Conservation (phyloP, 1,140 invertebrate genomes). For the Atta texana region DNA sequence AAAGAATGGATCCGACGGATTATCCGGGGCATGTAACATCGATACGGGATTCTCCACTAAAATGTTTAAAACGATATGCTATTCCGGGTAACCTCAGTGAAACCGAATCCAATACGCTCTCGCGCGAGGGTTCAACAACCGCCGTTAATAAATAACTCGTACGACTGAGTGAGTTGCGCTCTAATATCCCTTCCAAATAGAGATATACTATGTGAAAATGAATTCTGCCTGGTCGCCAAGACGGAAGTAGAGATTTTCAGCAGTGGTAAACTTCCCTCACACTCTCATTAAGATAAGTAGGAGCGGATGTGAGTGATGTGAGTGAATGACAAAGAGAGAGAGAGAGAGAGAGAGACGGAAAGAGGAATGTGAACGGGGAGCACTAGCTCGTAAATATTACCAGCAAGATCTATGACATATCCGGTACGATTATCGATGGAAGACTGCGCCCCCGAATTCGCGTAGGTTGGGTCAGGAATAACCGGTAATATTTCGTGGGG, state of each 20-base stretch:
- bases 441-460: constrained; percentile 65
- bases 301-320: background rate
- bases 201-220: background rate
- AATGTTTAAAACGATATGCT: constrained; percentile 64
- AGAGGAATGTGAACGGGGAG: constrained; percentile 7
- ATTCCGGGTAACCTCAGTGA: constrained; percentile 56
- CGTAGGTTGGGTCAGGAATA: constrained; percentile 68
- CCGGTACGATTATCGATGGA: constrained; percentile 74
- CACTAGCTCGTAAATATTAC: constrained; percentile 71
- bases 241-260: constrained; percentile 14
- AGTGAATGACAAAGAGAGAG: background rate
- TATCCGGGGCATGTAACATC: constrained; percentile 56
- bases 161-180: constrained; percentile 9
- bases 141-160: constrained; percentile 56
- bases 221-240: constrained; percentile 8
- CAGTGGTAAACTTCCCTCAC: background rate
- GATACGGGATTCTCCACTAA: constrained; percentile 60
- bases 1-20: constrained; percentile 60
- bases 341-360: constrained; percentile 4
- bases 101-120: constrained; percentile 45
- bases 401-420: constrained; percentile 73
- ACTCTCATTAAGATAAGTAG: background rate
- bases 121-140: constrained; percentile 38
- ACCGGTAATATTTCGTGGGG: constrained; percentile 75
- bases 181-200: constrained; percentile 33